Evolutionary conservation across 1,140 invertebrate genomes (phyloP), one percentile per base, ranked within the genome.

Genomic region (Brachionus sp.): DNA sequence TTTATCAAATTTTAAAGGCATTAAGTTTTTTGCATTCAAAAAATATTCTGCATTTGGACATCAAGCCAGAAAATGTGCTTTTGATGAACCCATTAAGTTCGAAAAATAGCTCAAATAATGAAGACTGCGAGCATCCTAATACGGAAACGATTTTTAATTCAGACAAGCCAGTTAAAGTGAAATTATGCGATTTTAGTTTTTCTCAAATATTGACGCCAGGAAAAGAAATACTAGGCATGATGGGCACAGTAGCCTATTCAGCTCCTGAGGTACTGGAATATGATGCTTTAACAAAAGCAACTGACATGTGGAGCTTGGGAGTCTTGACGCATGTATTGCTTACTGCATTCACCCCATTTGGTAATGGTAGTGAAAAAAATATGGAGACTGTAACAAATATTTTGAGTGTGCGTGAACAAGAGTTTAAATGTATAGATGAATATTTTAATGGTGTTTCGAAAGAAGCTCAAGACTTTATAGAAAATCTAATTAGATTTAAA

Each of bases 41-140:
- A 87, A 94, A 94, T 86, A 95, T 98, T 84, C 89, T 98, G 33
- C 96, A 98, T 91, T 91, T 98, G n/a, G 96, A 98, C 88, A 92
- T 98, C 90, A 98, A 98, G 93, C 97, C 97, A 12, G 97, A 99
- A 90, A 99, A 98, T 88, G 96, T 98, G 85, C 89, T 98, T 0
- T 98, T 96, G 86, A 90, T 98, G 35, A 95, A 95, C 78, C 94
- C 95, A 87, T 93, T 94, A 35, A 95, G 96, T 5, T 98, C 98
- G 88, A 92, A 95, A 85, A 95, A 98, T 85, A 98, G 39, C 16
- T 70, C 66, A 3, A 5, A 53, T 23, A 23, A 4, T 53, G 16
- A 50, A 5, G 42, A 33, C 1, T 35, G 12, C 23, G 25, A 78
- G 25, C 6, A 10, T 50, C 6, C 9, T 23, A 16, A 50, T 50